phyloP scores from a whole-genome alignment of 2,113 vertebrate genomes.

The Nesoenas mayeri region DNA sequence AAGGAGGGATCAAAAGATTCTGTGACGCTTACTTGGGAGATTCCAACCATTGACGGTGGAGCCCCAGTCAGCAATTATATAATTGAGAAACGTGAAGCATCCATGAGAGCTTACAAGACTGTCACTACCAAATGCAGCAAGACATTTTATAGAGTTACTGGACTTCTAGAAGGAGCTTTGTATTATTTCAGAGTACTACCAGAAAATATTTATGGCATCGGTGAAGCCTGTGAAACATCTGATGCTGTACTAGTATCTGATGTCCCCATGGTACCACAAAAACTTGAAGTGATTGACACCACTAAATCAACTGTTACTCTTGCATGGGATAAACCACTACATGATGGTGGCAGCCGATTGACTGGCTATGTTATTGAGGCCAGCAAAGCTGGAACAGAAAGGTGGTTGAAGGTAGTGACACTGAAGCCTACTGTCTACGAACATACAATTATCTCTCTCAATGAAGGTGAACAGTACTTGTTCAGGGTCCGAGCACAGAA shows the following conservation, averaged over 20 bases:
- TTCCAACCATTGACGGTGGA: constrained; percentile 90
- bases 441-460: constrained; percentile 92
- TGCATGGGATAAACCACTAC: constrained; percentile 96
- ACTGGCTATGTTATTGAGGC: constrained; percentile 93
- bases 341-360: constrained; percentile 94
- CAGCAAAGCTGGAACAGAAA: constrained; percentile 91
- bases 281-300: constrained; percentile 89
- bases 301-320: constrained; percentile 92
- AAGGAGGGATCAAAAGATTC: constrained; percentile 92
- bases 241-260: constrained; percentile 92
- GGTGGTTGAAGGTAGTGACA: constrained; percentile 95
- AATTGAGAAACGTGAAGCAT: constrained; percentile 94
- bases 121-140: constrained; percentile 95
- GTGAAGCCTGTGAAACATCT: constrained; percentile 89
- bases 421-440: constrained; percentile 88
- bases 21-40: constrained; percentile 92
- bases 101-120: constrained; percentile 98
- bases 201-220: constrained; percentile 96
- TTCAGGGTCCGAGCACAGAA: constrained; percentile 94
- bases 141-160: constrained; percentile 89
- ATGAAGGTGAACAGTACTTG: constrained; percentile 93
- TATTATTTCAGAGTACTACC: constrained; percentile 97
- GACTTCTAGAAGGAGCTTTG: constrained; percentile 90
- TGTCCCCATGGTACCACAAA: constrained; percentile 88
- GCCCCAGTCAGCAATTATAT: constrained; percentile 96